Percentiles rank a stretch among this genome's conserved stretches.
Conservation (phyloP, 2,888 invertebrate genomes). For the Caenorhabditis zanzibari region DNA sequence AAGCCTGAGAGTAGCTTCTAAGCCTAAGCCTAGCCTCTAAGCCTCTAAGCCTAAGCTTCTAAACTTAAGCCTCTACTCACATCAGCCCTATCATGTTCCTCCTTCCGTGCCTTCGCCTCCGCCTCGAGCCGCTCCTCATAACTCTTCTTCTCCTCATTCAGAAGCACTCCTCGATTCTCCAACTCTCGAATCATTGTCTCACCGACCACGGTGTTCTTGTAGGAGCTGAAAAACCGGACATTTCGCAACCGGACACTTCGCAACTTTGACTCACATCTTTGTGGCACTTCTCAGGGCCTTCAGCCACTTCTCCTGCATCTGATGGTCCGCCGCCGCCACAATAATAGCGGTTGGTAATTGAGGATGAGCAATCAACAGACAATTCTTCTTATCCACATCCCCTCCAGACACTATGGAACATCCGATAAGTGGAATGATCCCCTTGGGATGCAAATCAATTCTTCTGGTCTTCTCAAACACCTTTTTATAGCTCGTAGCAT, state of each 20-base stretch:
- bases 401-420: constrained; percentile 80
- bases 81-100: constrained; percentile 75
- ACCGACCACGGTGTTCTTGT: constrained; percentile 78
- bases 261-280: constrained; percentile 78
- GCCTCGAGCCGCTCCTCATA: constrained; percentile 76
- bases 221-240: constrained; percentile 73
- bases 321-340: constrained; percentile 75
- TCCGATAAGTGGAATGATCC: constrained; percentile 79
- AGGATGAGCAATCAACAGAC: constrained; percentile 79
- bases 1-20: too few relatives aligned
- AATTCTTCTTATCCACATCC: constrained; percentile 77
- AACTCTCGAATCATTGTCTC: constrained; percentile 77
- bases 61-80: constrained; percentile 50
- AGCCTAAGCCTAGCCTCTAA: too few relatives aligned
- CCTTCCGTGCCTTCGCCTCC: constrained; percentile 74
- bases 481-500: constrained; percentile 78
- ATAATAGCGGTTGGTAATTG: constrained; percentile 78
- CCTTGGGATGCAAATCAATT: constrained; percentile 79
- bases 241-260: too few relatives aligned
- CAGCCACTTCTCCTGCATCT: constrained; percentile 77
- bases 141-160: constrained; percentile 77
- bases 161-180: constrained; percentile 71
- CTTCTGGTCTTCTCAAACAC: constrained; percentile 75
- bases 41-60: too few relatives aligned
- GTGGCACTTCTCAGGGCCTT: constrained; percentile 77